phyloP scores from a whole-genome alignment of 2,113 vertebrate genomes.

The Edolisoma coerulescens region DNA sequence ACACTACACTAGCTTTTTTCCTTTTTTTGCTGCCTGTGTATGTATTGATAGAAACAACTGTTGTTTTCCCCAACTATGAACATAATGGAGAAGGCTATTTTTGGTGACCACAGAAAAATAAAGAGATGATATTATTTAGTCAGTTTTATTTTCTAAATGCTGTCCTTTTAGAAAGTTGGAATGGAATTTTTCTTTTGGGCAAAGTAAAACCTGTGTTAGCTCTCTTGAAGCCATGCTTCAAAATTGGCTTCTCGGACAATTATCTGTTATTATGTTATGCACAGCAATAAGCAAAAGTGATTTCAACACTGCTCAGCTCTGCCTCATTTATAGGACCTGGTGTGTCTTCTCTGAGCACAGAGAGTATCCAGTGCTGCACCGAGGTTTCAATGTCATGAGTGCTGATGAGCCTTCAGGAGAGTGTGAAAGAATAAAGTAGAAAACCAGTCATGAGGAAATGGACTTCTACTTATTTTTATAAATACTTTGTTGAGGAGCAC shows the following conservation, averaged over 20 bases:
- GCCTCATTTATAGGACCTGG: not conserved
- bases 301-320: not conserved
- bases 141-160: not conserved
- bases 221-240: not conserved
- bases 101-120: not conserved
- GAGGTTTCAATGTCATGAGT: not conserved
- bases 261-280: not conserved
- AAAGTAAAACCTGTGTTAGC: not conserved
- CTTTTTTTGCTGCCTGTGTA: accelerated
- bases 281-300: not conserved
- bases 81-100: not conserved
- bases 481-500: not conserved
- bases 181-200: not conserved
- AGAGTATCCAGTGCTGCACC: not conserved
- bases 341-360: not conserved
- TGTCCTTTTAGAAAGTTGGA: not conserved
- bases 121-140: not conserved
- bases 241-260: not conserved
- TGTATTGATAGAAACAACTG: not conserved
- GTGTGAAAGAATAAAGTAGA: not conserved
- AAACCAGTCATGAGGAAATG: not conserved
- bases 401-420: not conserved
- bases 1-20: not conserved
- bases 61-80: not conserved
- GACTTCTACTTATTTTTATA: not conserved